Evolutionary conservation across 2,888 invertebrate genomes (phyloP), one percentile per base, ranked within the genome.

Genomic region (Leptinotarsa juncta): DNA sequence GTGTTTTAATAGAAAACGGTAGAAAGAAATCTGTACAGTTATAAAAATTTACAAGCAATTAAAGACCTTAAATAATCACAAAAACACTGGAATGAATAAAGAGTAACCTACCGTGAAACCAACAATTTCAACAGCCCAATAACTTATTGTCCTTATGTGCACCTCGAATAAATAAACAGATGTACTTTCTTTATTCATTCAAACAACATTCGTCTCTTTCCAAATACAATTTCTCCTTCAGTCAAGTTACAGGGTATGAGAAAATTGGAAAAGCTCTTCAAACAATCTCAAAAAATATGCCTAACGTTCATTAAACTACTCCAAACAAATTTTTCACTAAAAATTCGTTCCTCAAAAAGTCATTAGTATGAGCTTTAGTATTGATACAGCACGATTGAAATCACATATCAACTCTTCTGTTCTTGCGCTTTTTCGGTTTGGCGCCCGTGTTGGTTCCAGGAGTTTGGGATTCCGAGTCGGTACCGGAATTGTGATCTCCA

Each of bases 361-460:
- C 26, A 42, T 62, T 66, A 50, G 66, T 50, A 50, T 20, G 32
- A 16, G 7, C 16, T 69, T 69, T 55, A 68, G 55, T 55, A 57
- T 20, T 15, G 57, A 57, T 14, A 14, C 20, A 57, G 20, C 51
- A 23, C 5, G 16, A 55, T 55, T 71, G 23, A 66, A 42, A 80
- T 82, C 82, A 82, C 79, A 82, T 82, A 67, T 83, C 82, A 1
- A 81, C 72, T 62, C 81, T 77, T 67, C 81, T 80, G 23, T 79
- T 78, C 77, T 81, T 83, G 70, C 83, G 82, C 71, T 81, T 83
- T 69, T 82, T 82, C 20, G 79, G 65, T 73, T 81, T 82, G 20
- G 73, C 69, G 57, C 67, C 71, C 10, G 66, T 67, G 26, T 60
- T 67, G 2, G 23, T 65, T 1, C 23, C 70, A 1, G 71, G 55